These are phyloP conservation scores for Capromys pilorides DNA, from an alignment of 2,797 vertebrate genomes.

Conservation along the genomic window DNA sequence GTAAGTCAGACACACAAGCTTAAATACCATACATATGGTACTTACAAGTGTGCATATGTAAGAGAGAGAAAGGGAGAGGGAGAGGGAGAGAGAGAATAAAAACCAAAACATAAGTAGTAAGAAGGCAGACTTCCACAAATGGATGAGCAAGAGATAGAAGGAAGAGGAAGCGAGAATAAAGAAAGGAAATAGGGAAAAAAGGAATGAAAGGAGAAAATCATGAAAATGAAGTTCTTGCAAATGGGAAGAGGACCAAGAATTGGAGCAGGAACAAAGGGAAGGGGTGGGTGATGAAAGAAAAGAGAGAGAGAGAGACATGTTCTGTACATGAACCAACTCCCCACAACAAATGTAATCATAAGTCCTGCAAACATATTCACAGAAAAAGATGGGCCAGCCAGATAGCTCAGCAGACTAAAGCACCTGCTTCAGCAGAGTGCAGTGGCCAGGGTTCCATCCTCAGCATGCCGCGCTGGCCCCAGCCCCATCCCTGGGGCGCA, in stretches of 20 bases:
- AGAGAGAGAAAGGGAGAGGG: rapidly evolving
- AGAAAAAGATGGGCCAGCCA: not conserved
- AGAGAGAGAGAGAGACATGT: not conserved
- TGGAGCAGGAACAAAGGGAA: not conserved
- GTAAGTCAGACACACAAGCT: not conserved
- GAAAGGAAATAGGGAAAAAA: not conserved
- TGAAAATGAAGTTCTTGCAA: not conserved
- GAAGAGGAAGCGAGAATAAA: not conserved
- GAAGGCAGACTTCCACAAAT: not conserved
- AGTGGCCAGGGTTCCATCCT: too few species aligned
- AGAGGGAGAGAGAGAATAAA: not conserved
- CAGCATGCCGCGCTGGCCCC: too few species aligned
- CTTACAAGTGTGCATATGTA: not conserved
- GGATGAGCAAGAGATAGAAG: not conserved
- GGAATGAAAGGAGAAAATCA: not conserved
- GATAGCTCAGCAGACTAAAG: too few species aligned
- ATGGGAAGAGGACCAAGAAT: not conserved
- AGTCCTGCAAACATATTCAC: not conserved
- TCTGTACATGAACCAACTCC: not conserved
- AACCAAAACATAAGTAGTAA: not conserved
- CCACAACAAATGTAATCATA: not conserved
- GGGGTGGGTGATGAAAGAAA: not conserved
- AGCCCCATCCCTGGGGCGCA: too few species aligned
- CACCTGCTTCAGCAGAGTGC: too few species aligned
- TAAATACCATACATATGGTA: not conserved